A percentile compares a stretch with the other conserved stretches of the same genome.
phyloP scores from a whole-genome alignment of 2,113 vertebrate genomes.

The Egretta garzetta region DNA sequence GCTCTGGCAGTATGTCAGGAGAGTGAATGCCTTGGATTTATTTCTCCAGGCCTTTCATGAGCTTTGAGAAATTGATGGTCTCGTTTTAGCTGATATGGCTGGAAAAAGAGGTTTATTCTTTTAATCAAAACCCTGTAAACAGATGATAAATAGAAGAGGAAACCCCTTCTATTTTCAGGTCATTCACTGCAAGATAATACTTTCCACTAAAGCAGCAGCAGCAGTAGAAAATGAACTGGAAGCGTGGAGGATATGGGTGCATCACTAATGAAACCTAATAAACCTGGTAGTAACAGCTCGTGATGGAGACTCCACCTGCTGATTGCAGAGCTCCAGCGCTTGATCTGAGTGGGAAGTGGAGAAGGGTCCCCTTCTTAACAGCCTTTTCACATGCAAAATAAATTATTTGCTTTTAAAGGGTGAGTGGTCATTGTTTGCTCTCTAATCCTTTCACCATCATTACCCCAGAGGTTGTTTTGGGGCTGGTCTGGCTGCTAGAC shows the following conservation, averaged over 20 bases:
- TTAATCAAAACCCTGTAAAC: neutral
- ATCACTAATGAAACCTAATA: neutral
- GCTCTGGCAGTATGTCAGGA: constrained; percentile 60
- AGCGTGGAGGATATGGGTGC: neutral
- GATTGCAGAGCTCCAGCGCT: neutral
- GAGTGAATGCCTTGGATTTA: constrained; percentile 38
- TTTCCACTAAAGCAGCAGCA: neutral
- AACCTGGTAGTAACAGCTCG: neutral
- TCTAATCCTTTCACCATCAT: neutral
- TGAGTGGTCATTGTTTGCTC: neutral
- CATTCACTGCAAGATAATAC: neutral
- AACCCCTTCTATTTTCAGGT: neutral
- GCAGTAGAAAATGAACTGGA: neutral
- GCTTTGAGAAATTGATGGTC: constrained; percentile 48
- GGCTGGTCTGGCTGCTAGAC: neutral
- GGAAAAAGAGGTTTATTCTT: neutral
- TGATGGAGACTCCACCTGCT: neutral
- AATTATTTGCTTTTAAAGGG: constrained; percentile 18
- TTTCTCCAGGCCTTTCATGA: constrained; percentile 40
- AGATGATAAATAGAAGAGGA: neutral
- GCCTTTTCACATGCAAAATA: neutral
- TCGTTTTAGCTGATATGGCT: constrained; percentile 34
- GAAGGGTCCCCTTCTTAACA: neutral
- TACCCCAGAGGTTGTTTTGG: neutral
- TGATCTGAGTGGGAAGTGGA: neutral